Evolutionary conservation across 2,113 vertebrate species (phyloP).

Genomic region (Lipophrys pholis): DNA sequence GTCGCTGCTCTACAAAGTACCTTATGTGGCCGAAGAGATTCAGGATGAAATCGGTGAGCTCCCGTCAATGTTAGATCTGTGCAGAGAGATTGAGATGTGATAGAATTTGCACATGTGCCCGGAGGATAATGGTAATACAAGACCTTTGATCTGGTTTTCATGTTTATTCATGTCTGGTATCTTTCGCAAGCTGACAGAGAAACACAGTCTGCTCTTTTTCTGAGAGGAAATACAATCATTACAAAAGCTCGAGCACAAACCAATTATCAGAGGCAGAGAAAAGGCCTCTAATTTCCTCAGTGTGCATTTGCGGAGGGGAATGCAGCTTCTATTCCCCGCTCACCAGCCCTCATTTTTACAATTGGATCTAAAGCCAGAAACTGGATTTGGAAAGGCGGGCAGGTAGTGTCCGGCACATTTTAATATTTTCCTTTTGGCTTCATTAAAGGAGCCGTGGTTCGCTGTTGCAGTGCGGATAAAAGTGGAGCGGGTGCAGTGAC

Average conservation of each 20-base stretch:
- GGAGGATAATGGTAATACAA: conserved; percentile 26
- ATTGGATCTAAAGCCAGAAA: conserved; percentile 12
- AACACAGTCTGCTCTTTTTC: background rate
- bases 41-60: conserved; percentile 94
- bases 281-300: background rate
- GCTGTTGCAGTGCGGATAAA: conserved; percentile 54
- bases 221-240: conserved; percentile 17
- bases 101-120: conserved; percentile 16
- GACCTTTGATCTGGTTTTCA: conserved; percentile 15
- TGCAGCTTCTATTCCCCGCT: background rate
- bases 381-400: background rate
- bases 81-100: conserved; percentile 32
- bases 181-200: conserved; percentile 5
- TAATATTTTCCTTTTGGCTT: conserved; percentile 31
- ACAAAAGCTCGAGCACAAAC: background rate
- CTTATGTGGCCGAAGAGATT: conserved; percentile 95
- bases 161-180: background rate
- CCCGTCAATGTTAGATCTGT: background rate
- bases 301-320: conserved; percentile 3
- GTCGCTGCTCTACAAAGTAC: conserved; percentile 97
- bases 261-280: conserved; percentile 31
- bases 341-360: conserved; percentile 11
- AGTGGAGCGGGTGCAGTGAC: conserved; percentile 63
- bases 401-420: background rate
- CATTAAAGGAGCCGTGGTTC: conserved; percentile 32